Evolutionary conservation across 2,888 invertebrate species (phyloP).

Genomic region (Acrobasis suavella): DNA sequence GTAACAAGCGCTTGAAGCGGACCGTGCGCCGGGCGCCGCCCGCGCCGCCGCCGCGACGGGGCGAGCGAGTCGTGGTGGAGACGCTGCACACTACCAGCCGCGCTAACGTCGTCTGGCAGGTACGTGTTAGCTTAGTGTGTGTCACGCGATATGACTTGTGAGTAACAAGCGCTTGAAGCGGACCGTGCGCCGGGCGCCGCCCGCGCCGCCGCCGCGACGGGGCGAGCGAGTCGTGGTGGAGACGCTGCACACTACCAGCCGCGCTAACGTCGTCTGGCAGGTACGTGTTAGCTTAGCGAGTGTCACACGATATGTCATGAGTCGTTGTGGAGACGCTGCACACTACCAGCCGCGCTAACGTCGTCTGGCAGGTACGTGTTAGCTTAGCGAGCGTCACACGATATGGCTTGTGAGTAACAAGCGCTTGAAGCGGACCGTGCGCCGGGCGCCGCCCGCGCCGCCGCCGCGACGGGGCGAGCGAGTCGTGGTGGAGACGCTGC

Average conservation of each 20-base stretch:
- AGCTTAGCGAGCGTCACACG: too few relatives aligned
- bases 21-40: constrained; percentile 73
- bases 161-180: neutral
- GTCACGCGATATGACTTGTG: too few relatives aligned
- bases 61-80: constrained; percentile 90
- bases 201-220: neutral
- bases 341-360: neutral
- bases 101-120: constrained; percentile 90
- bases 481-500: neutral
- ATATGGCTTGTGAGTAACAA: too few relatives aligned
- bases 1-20: constrained; percentile 75
- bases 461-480: too few relatives aligned
- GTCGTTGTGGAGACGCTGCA: neutral
- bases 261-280: constrained; percentile 83
- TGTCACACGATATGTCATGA: too few relatives aligned
- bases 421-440: constrained; percentile 53
- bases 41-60: constrained; percentile 80
- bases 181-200: constrained; percentile 80
- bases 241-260: constrained; percentile 90
- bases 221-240: constrained; percentile 65
- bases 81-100: constrained; percentile 90
- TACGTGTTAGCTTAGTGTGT: constrained; percentile 27
- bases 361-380: too few relatives aligned
- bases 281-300: too few relatives aligned
- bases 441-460: constrained; percentile 51